phyloP scores from a whole-genome alignment of 1,140 invertebrate genomes.

The Fopius arisanus region DNA sequence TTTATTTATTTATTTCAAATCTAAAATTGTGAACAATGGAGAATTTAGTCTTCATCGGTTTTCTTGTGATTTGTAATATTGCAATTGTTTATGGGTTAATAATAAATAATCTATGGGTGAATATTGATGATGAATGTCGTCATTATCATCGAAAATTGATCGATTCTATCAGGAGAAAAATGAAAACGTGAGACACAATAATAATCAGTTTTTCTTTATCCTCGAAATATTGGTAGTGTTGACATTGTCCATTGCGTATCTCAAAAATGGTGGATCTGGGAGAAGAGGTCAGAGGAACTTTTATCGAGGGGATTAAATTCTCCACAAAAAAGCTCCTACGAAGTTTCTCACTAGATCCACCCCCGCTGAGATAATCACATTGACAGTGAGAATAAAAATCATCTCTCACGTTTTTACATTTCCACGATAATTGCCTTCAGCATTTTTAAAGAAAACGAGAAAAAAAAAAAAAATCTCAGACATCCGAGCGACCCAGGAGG shows the following conservation, averaged over 20 bases:
- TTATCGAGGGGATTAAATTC: not conserved
- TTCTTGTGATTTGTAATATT: not conserved
- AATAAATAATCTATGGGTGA: too few relatives aligned
- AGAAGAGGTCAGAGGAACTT: too few relatives aligned
- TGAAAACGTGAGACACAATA: not conserved
- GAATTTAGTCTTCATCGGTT: not conserved
- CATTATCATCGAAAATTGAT: not conserved
- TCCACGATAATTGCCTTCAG: not conserved
- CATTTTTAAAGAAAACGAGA: not conserved
- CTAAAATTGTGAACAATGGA: not conserved
- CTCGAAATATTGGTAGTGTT: too few relatives aligned
- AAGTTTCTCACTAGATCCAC: too few relatives aligned
- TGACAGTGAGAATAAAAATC: not conserved
- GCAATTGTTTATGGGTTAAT: not conserved
- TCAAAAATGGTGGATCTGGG: too few relatives aligned
- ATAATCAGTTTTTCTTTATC: too few relatives aligned
- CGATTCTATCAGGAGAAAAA: not conserved
- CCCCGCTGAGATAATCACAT: too few relatives aligned
- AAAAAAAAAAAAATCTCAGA: not conserved
- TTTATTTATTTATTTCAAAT: not conserved
- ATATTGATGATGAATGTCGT: not conserved
- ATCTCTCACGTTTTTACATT: not conserved
- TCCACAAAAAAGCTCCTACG: slow-evolving; percentile 6
- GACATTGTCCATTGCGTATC: too few relatives aligned
- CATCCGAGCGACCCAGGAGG: not conserved